Evolutionary conservation across 2,888 invertebrate species (phyloP).

Genomic region (Melieria omissa): DNA sequence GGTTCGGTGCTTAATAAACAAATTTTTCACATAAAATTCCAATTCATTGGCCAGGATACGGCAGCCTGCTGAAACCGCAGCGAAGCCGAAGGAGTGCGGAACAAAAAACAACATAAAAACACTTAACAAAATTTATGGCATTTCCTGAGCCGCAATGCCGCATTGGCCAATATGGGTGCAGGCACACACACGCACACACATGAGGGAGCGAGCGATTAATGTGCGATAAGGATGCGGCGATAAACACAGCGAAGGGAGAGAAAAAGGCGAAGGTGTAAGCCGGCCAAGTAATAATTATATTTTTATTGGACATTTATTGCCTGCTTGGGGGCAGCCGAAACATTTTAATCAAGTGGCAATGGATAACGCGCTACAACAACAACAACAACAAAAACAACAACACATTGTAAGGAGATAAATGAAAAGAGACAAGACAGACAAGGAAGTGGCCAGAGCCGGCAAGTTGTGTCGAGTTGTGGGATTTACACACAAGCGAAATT

Average conservation of each 20-base stretch:
- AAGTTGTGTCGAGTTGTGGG: background rate
- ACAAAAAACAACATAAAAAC: conserved; percentile 52
- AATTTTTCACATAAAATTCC: conserved; percentile 62
- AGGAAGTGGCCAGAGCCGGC: background rate
- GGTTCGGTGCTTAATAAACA: conserved; percentile 57
- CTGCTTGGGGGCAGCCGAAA: conserved; percentile 38
- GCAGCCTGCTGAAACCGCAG: background rate
- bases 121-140: conserved; percentile 60
- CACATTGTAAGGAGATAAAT: conserved; percentile 1
- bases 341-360: conserved; percentile 31
- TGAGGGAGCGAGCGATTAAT: conserved; percentile 39
- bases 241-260: conserved; percentile 21
- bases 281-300: conserved; percentile 62
- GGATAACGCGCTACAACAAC: conserved; percentile 3
- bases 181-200: conserved; percentile 33
- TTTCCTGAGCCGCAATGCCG: conserved; percentile 27
- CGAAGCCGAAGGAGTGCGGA: conserved; percentile 9
- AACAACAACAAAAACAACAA: conserved; percentile 6
- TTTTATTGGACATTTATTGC: conserved; percentile 66
- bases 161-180: background rate
- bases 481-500: conserved; percentile 27
- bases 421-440: conserved; percentile 5
- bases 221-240: conserved; percentile 37
- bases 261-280: conserved; percentile 51
- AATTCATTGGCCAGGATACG: conserved; percentile 47